Base-by-base conservation (phyloP, 1,140 invertebrate genomes). In the Microplitis mediator region DNA sequence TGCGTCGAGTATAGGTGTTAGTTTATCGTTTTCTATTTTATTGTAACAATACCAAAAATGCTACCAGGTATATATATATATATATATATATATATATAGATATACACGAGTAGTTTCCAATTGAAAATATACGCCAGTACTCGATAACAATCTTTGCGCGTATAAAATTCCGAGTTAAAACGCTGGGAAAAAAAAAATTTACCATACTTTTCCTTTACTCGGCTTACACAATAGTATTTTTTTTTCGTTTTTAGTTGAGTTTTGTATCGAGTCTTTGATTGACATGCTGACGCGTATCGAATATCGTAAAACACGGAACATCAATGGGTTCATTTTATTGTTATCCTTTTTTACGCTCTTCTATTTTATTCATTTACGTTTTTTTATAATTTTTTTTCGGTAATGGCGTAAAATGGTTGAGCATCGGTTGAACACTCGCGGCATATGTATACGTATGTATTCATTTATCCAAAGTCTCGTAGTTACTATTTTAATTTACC, bases 401-500 rank as follows among this genome's bases (percentile, higher is more conserved):
- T 54, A 54, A 54, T 54, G n/a, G 52, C 16, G 16, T n/a, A 54
- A 54, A 54, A 54, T n/a, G 52, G 13, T n/a, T 11, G n/a, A 23
- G 9, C 56, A 31, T 58, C 11, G 39, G 6, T 45, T 45, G 6
- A 45, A 45, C 39, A 61, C 58, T 34, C 32, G 31, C 50, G 23
- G 5, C 8, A 39, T 31, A 60, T 69, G 2, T 32, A 45, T 32
- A 60, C 56, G 31, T 31, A 14, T 13, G 50, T 16, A 75, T 56
- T 68, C 62, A 64, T 75, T 69, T 35, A 45, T 58, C 52, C 39
- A n/a, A 58, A 9, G 31, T 62, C 63, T 50, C 32, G 58, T 14
- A 34, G 54, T 32, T 54, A 14, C 35, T 45, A 60, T 65, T 74
- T 71, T 71, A 74, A 71, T 74, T 74, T 70, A 74, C 61, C 68